Base-by-base conservation (phyloP, 2,888 invertebrate genomes). In the Caenorhabditis macrosperma region DNA sequence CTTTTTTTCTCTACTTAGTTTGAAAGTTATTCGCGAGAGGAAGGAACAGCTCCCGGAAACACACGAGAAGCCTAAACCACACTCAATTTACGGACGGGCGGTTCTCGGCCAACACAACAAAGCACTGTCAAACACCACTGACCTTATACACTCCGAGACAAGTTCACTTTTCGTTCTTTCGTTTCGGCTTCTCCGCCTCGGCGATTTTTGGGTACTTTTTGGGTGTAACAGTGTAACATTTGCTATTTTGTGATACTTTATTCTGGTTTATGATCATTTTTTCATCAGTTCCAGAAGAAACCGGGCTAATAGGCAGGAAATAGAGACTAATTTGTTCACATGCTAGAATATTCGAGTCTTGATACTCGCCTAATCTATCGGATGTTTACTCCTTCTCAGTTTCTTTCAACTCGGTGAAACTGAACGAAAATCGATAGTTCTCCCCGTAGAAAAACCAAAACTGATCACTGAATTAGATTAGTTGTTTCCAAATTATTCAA, bases 111-210 rank as follows among this genome's bases (percentile, higher is more conserved):
- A 26, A 55, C 55, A 48, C 64, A 50, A 41, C 64, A 74, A 63
- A 59, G 61, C 64, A 74, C 64, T 74, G 48, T 63, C 74, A 74
- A 74, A 74, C 74, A 74, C 52, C 59, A 74, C 46, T 74, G 64
- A 64, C 74, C 74, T 64, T 50, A 28, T 48, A 15, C 48, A 26
- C 3, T 22, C 12, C 10, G n/a, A n/a, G n/a, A n/a, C n/a, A n/a
- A 54, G 54, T 54, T 54, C 54, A 20, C 30, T 17, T 54, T 30
- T 54, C 28, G 30, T 12, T 30, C 46, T 52, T 28, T 52, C 22
- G 12, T 15, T 3, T 24, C 33, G 12, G 12, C 2, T 38, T 38
- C 15, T 5, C 38, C 38, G 3, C 38, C 38, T 38, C 2, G 38
- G n/a, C n/a, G n/a, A n/a, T 38, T 17, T 17, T 44, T 20, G 20